Base-by-base conservation (phyloP, 2,888 invertebrate genomes). In the Scaptomyza parva region DNA sequence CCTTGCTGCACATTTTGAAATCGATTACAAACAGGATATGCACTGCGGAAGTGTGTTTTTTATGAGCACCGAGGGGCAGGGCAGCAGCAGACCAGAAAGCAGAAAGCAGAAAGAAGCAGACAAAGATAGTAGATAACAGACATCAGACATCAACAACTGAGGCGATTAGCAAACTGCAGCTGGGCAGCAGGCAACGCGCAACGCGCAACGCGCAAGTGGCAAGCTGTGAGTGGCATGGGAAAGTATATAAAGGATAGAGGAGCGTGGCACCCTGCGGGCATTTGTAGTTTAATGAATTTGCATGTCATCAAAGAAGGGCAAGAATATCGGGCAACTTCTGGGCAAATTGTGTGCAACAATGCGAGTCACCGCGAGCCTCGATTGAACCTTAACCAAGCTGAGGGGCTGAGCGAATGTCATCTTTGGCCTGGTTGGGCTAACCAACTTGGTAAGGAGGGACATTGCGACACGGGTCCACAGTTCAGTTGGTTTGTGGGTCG, bases 21-120 rank as follows among this genome's bases (percentile, higher is more conserved):
- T 84, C 84, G 84, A 84, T 84, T 84, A 88, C 81, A 84, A 80
- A 80, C 88, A 77, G 84, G 84, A 84, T 88, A 88, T 84, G 84
- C 84, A 77, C 63, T 84, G 73, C 87, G 88, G 87, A 84, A 88
- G 81, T 69, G 74, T 70, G 75, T 70, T 80, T 84, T 84, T 61
- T 37, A 37, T 17, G 17, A 80, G 71, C 60, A 62, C 62, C 33
- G 39, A 44, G 33, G 39, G 7, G 37, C 37, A 55, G 54, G 28
- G 39, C 22, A 51, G 45, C 48, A 51, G 47, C 48, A 53, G n/a
- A 51, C 41, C 48, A 53, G n/a, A 2, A 43, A n/a, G n/a, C 39
- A 12, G 33, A 52, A 54, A 30, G 50, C 28, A 45, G 43, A 57
- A 55, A 45, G 17, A 26, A n/a, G n/a, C n/a, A n/a, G n/a, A n/a